phyloP scores from a whole-genome alignment of 2,797 vertebrate species.

The Selene dorsalis region DNA sequence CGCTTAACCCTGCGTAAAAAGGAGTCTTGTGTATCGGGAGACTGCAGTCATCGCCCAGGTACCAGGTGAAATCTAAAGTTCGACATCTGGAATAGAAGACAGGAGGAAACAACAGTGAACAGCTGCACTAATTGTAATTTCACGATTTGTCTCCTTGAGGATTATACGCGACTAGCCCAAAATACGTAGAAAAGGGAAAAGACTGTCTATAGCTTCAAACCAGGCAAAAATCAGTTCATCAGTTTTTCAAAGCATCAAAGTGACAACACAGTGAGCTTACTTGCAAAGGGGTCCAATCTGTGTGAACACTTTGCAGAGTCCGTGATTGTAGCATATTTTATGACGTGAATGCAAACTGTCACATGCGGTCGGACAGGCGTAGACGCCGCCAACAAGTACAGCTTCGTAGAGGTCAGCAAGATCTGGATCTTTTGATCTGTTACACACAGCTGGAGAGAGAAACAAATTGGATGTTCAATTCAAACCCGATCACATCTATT shows the following conservation, averaged over 20 bases:
- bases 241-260: neutral
- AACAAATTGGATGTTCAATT: neutral
- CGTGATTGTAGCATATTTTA: constrained; percentile 18
- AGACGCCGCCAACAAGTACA: accelerated
- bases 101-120: too few relatives aligned
- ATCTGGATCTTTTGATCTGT: neutral
- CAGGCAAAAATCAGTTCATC: too few relatives aligned
- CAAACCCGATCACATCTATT: neutral
- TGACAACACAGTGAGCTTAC: constrained; percentile 13
- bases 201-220: too few relatives aligned
- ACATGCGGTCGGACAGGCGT: constrained; percentile 25
- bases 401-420: neutral
- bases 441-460: constrained; percentile 7
- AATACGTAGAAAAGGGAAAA: too few relatives aligned
- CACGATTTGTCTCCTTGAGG: too few relatives aligned
- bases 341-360: accelerated
- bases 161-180: too few relatives aligned
- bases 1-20: constrained; percentile 49
- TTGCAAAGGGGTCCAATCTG: constrained; percentile 23
- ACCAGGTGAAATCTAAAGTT: constrained; percentile 23
- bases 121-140: too few relatives aligned
- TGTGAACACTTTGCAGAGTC: constrained; percentile 22
- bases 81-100: constrained; percentile 38
- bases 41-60: constrained; percentile 36
- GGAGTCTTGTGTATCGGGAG: constrained; percentile 14